Percentiles rank a stretch among this genome's conserved stretches.
These are phyloP conservation scores for Carassius gibelio DNA, from an alignment of 2,113 vertebrate genomes.

Conservation along the genomic window DNA sequence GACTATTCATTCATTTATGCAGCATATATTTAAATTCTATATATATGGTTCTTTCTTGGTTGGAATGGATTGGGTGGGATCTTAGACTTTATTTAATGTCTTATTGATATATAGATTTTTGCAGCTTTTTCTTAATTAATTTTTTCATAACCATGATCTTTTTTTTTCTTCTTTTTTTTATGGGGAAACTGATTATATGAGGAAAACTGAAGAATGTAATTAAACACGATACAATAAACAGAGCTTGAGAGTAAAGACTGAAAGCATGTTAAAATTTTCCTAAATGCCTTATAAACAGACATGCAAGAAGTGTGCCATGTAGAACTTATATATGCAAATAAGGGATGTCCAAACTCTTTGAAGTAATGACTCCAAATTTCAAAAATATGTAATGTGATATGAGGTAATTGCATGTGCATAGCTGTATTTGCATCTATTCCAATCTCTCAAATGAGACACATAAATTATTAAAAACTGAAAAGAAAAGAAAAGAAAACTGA, in stretches of 20 bases:
- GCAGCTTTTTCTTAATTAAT: neutral
- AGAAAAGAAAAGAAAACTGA: neutral
- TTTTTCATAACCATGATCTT: neutral
- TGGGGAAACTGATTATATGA: neutral
- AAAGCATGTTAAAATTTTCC: neutral
- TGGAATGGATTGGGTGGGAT: neutral
- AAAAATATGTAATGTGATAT: constrained; percentile 15
- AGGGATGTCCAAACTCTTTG: neutral
- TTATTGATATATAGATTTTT: neutral
- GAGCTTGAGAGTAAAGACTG: neutral
- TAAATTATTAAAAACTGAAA: neutral
- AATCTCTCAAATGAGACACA: neutral
- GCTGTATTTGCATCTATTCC: neutral
- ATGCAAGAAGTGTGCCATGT: neutral
- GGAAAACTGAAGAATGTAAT: neutral
- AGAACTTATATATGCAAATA: neutral
- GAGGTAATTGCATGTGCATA: neutral
- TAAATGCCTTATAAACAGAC: neutral
- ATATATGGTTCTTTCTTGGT: neutral
- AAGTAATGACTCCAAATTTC: neutral
- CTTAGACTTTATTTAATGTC: neutral
- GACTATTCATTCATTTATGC: neutral
- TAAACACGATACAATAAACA: neutral
- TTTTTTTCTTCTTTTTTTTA: neutral
- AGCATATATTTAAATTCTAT: neutral